Conservation (phyloP, 2,888 invertebrate genomes). For the Agrochola macilenta region DNA sequence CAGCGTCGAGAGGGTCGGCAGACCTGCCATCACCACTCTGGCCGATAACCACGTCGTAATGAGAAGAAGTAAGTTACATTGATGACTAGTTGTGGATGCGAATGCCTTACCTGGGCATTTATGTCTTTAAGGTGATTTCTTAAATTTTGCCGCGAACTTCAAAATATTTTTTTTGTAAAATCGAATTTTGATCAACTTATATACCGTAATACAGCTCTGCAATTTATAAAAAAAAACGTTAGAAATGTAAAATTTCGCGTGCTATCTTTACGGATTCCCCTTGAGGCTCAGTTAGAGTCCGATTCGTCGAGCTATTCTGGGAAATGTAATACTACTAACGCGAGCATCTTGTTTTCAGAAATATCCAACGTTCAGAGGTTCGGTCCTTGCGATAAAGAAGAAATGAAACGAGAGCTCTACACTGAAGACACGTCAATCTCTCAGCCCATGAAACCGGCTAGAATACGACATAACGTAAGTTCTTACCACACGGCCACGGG, state of each 20-base stretch:
- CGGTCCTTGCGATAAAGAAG: conserved; percentile 75
- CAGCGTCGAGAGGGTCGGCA: conserved; percentile 71
- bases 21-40: conserved; percentile 73
- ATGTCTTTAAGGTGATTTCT: neutral
- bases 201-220: neutral
- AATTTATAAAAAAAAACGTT: neutral
- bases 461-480: conserved; percentile 69
- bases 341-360: conserved; percentile 46
- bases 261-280: neutral
- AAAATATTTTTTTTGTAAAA: neutral
- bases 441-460: rapidly evolving
- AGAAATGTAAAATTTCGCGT: neutral
- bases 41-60: conserved; percentile 71
- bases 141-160: neutral
- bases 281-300: neutral
- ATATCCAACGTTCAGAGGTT: conserved; percentile 71
- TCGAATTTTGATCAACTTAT: neutral
- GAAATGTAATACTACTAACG: neutral
- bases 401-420: conserved; percentile 68
- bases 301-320: neutral
- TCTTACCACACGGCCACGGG: too few species aligned
- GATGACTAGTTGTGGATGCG: neutral
- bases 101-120: neutral
- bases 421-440: conserved; percentile 61
- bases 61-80: conserved; percentile 69